Percentiles rank a stretch among this genome's conserved stretches.
Conservation (phyloP, 2,113 vertebrate species). For the Xiphophorus hellerii region DNA sequence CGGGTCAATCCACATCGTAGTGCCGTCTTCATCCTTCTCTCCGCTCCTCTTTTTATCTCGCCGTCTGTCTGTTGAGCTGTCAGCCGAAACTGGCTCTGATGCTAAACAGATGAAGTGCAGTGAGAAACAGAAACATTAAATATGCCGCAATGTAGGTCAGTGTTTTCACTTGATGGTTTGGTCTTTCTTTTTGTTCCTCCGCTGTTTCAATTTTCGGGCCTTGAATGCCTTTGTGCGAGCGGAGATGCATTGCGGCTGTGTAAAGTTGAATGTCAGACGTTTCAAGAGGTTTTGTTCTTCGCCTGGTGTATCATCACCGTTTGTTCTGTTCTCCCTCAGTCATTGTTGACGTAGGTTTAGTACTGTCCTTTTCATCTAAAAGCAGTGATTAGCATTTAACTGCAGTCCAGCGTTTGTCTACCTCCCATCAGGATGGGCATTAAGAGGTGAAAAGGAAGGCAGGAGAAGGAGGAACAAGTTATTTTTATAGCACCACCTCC, state of each 20-base stretch:
- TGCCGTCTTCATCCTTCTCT: not conserved
- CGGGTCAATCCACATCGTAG: conserved; percentile 21
- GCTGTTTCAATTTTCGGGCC: not conserved
- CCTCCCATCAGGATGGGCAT: conserved; percentile 37
- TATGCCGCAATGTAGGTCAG: conserved; percentile 61
- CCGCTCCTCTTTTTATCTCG: not conserved
- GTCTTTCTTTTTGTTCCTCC: conserved; percentile 17
- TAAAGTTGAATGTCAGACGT: conserved; percentile 14
- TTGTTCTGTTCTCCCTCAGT: conserved; percentile 6
- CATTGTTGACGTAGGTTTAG: conserved; percentile 19
- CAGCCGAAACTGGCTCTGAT: conserved; percentile 7
- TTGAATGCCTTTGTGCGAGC: conserved; percentile 14
- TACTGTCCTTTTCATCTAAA: conserved; percentile 19
- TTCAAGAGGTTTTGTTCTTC: conserved; percentile 11
- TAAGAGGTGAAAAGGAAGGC: conserved; percentile 31
- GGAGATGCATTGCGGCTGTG: conserved; percentile 2
- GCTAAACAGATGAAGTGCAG: conserved; percentile 31
- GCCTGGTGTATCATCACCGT: not conserved
- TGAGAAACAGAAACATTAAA: conserved; percentile 47
- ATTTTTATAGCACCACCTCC: conserved; percentile 64
- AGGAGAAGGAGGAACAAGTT: conserved; percentile 43
- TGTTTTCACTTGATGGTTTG: conserved; percentile 23
- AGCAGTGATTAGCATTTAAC: conserved; percentile 33
- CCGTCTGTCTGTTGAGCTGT: conserved; percentile 6
- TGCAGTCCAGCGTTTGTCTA: conserved; percentile 37